These are phyloP conservation scores for Anabacerthia variegaticeps DNA, from an alignment of 2,797 vertebrate species.

Conservation along the genomic window DNA sequence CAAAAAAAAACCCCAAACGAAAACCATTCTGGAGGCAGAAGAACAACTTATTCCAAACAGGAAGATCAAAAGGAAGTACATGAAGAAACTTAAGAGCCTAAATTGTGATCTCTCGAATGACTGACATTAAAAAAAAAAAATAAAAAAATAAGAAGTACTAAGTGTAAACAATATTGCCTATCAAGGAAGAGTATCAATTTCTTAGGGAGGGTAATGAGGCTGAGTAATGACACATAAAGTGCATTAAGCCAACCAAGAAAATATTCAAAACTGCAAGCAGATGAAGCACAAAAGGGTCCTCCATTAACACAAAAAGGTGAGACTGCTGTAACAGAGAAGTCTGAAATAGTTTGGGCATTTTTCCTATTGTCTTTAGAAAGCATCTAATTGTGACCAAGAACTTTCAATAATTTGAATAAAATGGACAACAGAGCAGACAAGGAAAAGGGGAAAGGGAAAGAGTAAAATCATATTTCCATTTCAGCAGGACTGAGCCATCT, in stretches of 20 bases:
- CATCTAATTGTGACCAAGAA: background rate
- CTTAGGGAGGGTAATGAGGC: background rate
- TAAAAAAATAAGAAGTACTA: background rate
- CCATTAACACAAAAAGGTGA: background rate
- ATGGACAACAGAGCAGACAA: background rate
- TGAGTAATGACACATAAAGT: background rate
- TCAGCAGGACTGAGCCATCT: background rate
- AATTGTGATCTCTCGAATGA: background rate
- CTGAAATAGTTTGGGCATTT: background rate
- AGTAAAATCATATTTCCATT: background rate
- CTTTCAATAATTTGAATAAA: background rate
- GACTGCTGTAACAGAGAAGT: background rate
- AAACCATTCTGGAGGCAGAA: background rate
- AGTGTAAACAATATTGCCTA: background rate
- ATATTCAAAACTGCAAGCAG: background rate
- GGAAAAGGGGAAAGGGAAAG: background rate
- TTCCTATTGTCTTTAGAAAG: background rate
- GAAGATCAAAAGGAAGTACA: background rate
- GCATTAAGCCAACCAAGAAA: background rate
- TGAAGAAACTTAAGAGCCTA: background rate
- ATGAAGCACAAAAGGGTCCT: background rate
- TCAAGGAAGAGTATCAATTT: background rate
- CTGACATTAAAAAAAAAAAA: background rate
- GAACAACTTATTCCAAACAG: background rate
- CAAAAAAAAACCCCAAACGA: rapidly evolving